Evolutionary conservation across 2,888 invertebrate species (phyloP).

Genomic region (Lucinisca nassula): DNA sequence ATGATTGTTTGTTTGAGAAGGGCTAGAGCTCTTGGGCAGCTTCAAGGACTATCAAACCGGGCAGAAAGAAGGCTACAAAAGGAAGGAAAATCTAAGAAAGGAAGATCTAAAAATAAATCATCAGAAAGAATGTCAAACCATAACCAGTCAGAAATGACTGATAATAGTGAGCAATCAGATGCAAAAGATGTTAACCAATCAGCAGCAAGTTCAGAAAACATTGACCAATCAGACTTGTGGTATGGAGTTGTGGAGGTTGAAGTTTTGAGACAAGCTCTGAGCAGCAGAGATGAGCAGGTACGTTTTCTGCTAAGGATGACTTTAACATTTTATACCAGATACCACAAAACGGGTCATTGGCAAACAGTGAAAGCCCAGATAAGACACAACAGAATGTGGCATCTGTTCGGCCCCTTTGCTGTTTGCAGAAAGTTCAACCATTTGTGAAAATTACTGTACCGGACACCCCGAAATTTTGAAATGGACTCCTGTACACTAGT

Average conservation of each 20-base stretch:
- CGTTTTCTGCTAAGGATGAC: no score
- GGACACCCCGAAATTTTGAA: no score
- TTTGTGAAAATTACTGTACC: no score
- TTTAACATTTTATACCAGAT: no score
- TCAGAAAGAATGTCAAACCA: neutral
- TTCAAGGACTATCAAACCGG: slow-evolving; percentile 49
- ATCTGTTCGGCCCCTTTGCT: no score
- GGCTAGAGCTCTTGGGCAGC: slow-evolving; percentile 80
- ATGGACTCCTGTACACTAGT: no score
- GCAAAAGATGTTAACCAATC: neutral
- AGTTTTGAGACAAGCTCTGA: slow-evolving; percentile 90
- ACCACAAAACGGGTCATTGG: no score
- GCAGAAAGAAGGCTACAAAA: neutral
- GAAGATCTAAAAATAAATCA: neutral
- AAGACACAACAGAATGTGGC: no score
- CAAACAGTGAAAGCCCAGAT: no score
- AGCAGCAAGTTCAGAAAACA: neutral
- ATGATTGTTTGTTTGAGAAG: slow-evolving; percentile 84
- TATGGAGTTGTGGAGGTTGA: slow-evolving; percentile 89
- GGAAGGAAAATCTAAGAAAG: neutral
- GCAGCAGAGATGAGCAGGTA: slow-evolving; percentile 91
- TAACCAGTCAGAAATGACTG: neutral
- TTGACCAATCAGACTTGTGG: slow-evolving; percentile 88
- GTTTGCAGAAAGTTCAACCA: no score
- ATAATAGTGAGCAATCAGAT: neutral